Base-by-base conservation (phyloP, 2,888 invertebrate species). In the Homarus gammarus region DNA sequence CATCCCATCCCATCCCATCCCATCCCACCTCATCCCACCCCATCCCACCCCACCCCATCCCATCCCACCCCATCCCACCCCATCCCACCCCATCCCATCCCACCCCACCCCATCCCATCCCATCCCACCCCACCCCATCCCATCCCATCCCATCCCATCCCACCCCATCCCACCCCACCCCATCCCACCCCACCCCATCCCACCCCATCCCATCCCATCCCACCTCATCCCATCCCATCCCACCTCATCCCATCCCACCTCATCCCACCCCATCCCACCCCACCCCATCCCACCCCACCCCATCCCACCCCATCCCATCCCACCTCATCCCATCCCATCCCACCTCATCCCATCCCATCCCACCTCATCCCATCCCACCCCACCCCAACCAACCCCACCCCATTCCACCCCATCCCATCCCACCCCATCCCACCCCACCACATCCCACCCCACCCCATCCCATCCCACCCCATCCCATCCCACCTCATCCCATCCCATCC, bases 201-300 rank as follows among this genome's bases (percentile, higher is more conserved):
- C 72, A 72, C 31, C 72, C 36, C 72, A 73, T 36, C 33, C 33
- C 73, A n/a, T 36, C 33, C 22, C 33, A 33, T 27, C 15, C 27
- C 70, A 70, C 27, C 70, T 70, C 70, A 70, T 27, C 27, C 70
- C 70, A 70, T 27, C 70, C 27, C 70, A 70, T 27, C 70, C 27
- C 70, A 70, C 27, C 70, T 27, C 70, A 70, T 31, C 33, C 33
- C 15, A 73, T 38, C 33, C 38, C 6, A 33, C 31, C 73, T 8
- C 33, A 73, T 27, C 70, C 27, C 70, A 70, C 27, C 70, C 70
- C 70, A 70, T 27, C 73, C 73, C 0, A 33, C 22, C 33, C 33
- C 33, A 73, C 8, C 73, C 12, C 27, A 36, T 10, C 27, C 38
- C 33, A 73, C 38, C 27, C 22, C 33, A 73, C 73, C 73, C 38